These are phyloP conservation scores for Platichthys flesus DNA, from an alignment of 2,113 vertebrate species.

Conservation along the genomic window DNA sequence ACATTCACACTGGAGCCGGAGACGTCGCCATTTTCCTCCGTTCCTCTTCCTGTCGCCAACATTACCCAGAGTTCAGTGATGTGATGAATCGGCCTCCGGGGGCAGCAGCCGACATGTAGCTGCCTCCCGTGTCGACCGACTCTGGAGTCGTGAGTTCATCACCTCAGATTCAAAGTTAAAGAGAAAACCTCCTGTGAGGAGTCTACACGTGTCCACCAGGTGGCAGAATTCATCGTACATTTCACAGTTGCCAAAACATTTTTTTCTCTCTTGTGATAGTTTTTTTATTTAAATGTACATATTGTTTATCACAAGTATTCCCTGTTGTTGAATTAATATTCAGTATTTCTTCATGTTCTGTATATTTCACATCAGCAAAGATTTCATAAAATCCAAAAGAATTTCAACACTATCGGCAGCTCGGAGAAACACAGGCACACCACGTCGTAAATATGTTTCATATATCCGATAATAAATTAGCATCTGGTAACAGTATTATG, in stretches of 20 bases:
- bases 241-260: conserved; percentile 73
- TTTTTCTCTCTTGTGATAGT: conserved; percentile 23
- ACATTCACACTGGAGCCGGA: background rate
- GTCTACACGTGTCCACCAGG: background rate
- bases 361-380: conserved; percentile 27
- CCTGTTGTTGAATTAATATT: background rate
- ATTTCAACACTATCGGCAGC: conserved; percentile 18
- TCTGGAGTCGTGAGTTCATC: background rate
- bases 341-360: background rate
- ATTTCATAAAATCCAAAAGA: conserved; percentile 4
- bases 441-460: too few relatives aligned
- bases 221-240: conserved; percentile 31
- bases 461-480: too few relatives aligned
- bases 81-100: background rate
- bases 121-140: too few relatives aligned
- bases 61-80: background rate
- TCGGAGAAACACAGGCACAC: background rate
- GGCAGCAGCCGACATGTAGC: too few relatives aligned
- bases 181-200: background rate
- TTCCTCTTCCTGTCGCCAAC: background rate
- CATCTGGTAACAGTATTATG: too few relatives aligned
- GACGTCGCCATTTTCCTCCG: background rate
- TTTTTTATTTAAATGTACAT: conserved; percentile 40
- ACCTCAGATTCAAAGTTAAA: background rate
- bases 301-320: conserved; percentile 48